A percentile compares a stretch with the other conserved stretches of the same genome.
Conservation (phyloP, 2,113 vertebrate species). For the Proteles cristata region DNA sequence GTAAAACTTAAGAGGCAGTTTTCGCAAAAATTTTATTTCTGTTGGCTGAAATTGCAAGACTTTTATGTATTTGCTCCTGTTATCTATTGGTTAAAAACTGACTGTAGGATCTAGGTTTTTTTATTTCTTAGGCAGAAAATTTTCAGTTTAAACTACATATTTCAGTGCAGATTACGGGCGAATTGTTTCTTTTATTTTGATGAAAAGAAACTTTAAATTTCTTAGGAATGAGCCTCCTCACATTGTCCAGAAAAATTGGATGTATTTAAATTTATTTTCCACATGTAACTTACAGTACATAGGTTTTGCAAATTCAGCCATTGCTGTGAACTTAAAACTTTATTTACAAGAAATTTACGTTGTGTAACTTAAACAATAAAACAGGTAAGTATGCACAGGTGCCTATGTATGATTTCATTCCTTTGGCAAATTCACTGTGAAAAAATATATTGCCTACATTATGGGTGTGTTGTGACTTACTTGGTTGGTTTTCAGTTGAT, state of each 20-base stretch:
- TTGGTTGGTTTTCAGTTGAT: slow-evolving; percentile 60
- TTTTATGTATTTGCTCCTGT: not conserved
- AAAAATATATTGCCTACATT: slow-evolving; percentile 20
- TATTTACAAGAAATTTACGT: slow-evolving; percentile 74
- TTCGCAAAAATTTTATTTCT: slow-evolving; percentile 62
- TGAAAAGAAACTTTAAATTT: slow-evolving; percentile 59
- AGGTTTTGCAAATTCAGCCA: slow-evolving; percentile 42
- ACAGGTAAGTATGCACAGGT: slow-evolving; percentile 79
- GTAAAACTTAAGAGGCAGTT: slow-evolving; percentile 40
- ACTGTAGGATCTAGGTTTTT: not conserved
- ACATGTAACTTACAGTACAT: slow-evolving; percentile 19
- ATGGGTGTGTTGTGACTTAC: slow-evolving; percentile 18
- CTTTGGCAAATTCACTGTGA: slow-evolving; percentile 46
- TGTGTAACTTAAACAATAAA: slow-evolving; percentile 66
- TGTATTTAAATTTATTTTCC: slow-evolving; percentile 30
- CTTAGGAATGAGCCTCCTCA: slow-evolving; percentile 19
- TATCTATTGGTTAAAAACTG: slow-evolving; percentile 56
- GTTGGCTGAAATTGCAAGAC: slow-evolving; percentile 38
- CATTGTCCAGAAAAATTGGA: not conserved
- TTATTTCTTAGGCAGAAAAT: slow-evolving; percentile 21
- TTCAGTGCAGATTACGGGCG: not conserved
- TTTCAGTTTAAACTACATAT: slow-evolving; percentile 5
- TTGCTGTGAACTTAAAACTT: slow-evolving; percentile 56
- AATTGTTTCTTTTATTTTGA: slow-evolving; percentile 53
- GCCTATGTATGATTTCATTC: slow-evolving; percentile 56